Base-by-base conservation (phyloP, 2,888 invertebrate species). In the Coronaproctus castanopsis region DNA sequence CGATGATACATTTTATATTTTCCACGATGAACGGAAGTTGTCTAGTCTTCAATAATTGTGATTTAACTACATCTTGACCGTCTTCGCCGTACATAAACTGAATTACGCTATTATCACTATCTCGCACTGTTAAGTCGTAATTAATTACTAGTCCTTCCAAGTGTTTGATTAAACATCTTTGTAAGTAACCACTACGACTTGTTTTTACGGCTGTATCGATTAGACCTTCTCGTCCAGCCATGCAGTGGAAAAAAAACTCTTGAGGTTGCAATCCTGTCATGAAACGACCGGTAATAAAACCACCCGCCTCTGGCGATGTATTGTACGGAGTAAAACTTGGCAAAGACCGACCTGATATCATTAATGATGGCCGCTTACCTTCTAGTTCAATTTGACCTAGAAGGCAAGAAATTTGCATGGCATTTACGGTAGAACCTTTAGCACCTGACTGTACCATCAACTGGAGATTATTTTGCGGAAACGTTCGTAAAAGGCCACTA, bases 201-300 rank as follows among this genome's bases (percentile, higher is more conserved):
- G 98, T 99, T 76, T 99, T 99, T 0, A 98, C 97, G 64, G 98
- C 98, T 2, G 98, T 99, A 80, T 99, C 98, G 67, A 99, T 91
- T 58, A 99, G 79, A 77, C 98, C 91, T 80, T 98, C 98, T 72
- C 98, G 81, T 59, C 98, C 98, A 58, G 98, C 98, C 97, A 99
- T 99, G 70, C 97, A 97, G 78, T 99, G 97, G 74, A 96, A 97
- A 75, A 95, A 98, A 71, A 95, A 95, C 70, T 98, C 97, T 73
- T 93, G 95, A 0, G 96, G 95, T 68, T 87, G 82, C 66, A 99
- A 91, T n/a, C 98, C 98, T 0, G 97, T 96, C 81, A 97, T 83
- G 70, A 98, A 99, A 10, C 98, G 80, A 0, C 92, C 91, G 66
- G 89, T 89, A 58, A 98, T 89, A 70, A 93, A 99, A 1, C 98